Evolutionary conservation across 2,113 vertebrate genomes (phyloP).

Genomic region (Channa maculata): DNA sequence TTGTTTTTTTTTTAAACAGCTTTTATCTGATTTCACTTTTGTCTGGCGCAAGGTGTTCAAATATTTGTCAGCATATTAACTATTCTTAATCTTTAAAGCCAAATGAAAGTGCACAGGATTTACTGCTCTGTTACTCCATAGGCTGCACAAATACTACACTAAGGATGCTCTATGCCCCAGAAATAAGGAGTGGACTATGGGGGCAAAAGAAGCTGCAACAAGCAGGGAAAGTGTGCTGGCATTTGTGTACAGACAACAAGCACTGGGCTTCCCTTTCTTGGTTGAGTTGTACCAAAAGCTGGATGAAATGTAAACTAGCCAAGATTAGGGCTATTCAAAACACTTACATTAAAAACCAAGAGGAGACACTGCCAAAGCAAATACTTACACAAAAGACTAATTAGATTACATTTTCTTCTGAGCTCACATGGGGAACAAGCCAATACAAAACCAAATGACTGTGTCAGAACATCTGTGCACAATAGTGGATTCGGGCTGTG

Average conservation of each 20-base stretch:
- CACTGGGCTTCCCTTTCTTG: background rate
- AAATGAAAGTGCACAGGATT: conserved; percentile 13
- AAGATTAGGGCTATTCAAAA: conserved; percentile 37
- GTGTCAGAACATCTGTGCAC: background rate
- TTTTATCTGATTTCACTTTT: background rate
- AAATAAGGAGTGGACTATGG: background rate
- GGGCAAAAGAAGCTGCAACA: background rate
- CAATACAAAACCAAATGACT: background rate
- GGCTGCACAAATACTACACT: background rate
- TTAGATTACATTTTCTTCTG: conserved; percentile 27
- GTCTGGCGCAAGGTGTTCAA: background rate
- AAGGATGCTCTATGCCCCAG: background rate
- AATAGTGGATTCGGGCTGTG: too few relatives aligned
- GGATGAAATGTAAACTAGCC: conserved; percentile 38
- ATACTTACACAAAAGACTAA: conserved; percentile 35
- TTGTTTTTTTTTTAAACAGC: background rate
- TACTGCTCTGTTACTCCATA: background rate
- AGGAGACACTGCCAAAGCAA: conserved; percentile 42
- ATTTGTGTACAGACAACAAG: background rate
- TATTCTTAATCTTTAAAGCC: background rate
- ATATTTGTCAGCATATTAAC: conserved; percentile 5
- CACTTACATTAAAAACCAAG: conserved; percentile 26
- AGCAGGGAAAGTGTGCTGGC: background rate
- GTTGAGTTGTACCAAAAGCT: conserved; percentile 13
- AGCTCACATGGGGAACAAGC: background rate